Base-by-base conservation (phyloP, 2,113 vertebrate species). In the Mesitornis unicolor region DNA sequence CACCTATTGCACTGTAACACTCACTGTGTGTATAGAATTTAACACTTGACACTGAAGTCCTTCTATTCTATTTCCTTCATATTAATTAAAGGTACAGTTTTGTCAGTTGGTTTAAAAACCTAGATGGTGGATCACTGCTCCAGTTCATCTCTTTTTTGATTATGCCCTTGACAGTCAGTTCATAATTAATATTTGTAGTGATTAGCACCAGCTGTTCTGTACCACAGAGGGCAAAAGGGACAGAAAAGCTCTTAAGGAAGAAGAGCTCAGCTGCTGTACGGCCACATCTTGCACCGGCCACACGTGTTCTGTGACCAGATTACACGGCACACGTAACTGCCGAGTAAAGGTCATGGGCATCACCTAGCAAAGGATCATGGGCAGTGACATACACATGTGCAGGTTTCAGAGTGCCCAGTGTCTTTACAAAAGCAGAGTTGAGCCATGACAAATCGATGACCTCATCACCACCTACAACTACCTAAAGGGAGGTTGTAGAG, bases 271-370 rank as follows among this genome's bases (percentile, higher is more conserved):
- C 45, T 78, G 59, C 60, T 83, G 0, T 4, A 16, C 1, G 50
- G 67, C 13, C 48, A 38, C 22, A 13, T 19, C 70, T 35, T 12
- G 43, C 33, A 71, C 2, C 6, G 4, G 65, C 16, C 56, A 47
- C 3, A 0, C 16, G 3, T 3, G 12, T 24, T 40, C 31, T 70
- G 45, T n/a, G 54, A 36, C 35, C 40, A 53, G 14, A 36, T 6
- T 15, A 13, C 8, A 1, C 0, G 42, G 28, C 76, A 83, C 17
- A 15, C 0, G 0, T 2, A 59, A 21, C 48, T 10, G 26, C 0
- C 9, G 59, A 15, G 63, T 2, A 7, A 42, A 54, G 28, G 42
- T 10, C n/a, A 1, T 0, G 21, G 45, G 28, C 48, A 61, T 43
- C 53, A 7, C 16, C 33, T 21, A 10, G 14, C 17, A 5, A 24